Evolutionary conservation across 2,797 vertebrate genomes (phyloP).

Genomic region (Eremophila alpestris): DNA sequence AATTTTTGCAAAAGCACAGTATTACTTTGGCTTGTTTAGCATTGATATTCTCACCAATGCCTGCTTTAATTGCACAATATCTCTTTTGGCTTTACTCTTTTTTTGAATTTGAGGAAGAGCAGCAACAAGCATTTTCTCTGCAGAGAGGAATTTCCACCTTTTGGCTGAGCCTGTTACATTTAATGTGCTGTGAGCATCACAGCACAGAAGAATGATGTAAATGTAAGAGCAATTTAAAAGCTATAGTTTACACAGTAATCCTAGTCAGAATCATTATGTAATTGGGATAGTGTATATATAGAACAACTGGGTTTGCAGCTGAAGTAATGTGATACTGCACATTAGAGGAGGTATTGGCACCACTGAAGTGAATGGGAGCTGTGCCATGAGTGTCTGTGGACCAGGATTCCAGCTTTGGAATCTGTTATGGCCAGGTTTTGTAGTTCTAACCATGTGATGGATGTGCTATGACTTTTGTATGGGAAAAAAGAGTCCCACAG

Average conservation of each 20-base stretch:
- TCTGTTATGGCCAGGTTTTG: not conserved
- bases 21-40: not conserved
- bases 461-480: not conserved
- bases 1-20: not conserved
- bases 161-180: not conserved
- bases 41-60: not conserved
- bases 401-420: not conserved
- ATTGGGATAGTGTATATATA: not conserved
- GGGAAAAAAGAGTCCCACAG: not conserved
- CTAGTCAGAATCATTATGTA: not conserved
- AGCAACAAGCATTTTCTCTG: not conserved
- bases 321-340: not conserved
- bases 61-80: not conserved
- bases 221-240: not conserved
- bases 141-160: not conserved
- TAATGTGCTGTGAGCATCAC: not conserved
- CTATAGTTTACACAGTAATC: not conserved
- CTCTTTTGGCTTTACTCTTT: not conserved
- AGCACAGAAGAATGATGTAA: not conserved
- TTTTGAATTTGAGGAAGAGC: not conserved
- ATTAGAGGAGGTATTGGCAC: not conserved
- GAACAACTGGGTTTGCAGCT: not conserved
- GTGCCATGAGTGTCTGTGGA: not conserved
- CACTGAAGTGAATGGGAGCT: not conserved
- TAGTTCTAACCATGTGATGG: not conserved